Evolutionary conservation across 2,888 invertebrate species (phyloP).

Genomic region (Resseliella maxima): DNA sequence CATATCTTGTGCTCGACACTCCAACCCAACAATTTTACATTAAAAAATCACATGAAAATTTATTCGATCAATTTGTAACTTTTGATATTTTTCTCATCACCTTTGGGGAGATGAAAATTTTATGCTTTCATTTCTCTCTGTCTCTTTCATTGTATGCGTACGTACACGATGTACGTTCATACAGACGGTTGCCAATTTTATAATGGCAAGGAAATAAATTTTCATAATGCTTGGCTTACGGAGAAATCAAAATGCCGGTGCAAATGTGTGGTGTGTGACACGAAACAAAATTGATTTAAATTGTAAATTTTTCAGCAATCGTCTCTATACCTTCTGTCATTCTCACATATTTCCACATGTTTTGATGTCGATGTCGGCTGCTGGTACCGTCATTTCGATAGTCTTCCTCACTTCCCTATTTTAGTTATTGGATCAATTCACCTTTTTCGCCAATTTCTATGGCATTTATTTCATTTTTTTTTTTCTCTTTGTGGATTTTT

Average conservation of each 20-base stretch:
- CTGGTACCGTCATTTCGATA: neutral
- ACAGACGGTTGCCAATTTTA: neutral
- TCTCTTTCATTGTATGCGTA: no score
- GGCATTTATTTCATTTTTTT: constrained; percentile 22
- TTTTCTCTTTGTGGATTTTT: neutral
- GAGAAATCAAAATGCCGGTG: neutral
- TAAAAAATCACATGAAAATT: constrained; percentile 24
- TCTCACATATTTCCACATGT: constrained; percentile 11
- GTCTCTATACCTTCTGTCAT: neutral
- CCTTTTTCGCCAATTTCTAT: constrained; percentile 36
- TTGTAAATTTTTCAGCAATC: constrained; percentile 53
- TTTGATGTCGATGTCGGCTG: neutral
- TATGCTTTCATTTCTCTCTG: no score
- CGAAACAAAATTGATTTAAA: constrained; percentile 20
- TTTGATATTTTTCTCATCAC: constrained; percentile 29
- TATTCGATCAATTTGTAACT: constrained; percentile 44
- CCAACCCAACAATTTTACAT: neutral
- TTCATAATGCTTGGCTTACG: constrained; percentile 7
- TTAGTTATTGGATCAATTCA: constrained; percentile 33
- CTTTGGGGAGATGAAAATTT: neutral
- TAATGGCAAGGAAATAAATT: constrained; percentile 3
- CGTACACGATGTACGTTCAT: no score
- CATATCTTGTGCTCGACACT: neutral
- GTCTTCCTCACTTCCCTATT: constrained; percentile 32
- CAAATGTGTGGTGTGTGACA: neutral